A percentile compares a stretch with the other conserved stretches of the same genome.
Conservation (phyloP, 2,888 invertebrate genomes). For the Conops quadrifasciatus region DNA sequence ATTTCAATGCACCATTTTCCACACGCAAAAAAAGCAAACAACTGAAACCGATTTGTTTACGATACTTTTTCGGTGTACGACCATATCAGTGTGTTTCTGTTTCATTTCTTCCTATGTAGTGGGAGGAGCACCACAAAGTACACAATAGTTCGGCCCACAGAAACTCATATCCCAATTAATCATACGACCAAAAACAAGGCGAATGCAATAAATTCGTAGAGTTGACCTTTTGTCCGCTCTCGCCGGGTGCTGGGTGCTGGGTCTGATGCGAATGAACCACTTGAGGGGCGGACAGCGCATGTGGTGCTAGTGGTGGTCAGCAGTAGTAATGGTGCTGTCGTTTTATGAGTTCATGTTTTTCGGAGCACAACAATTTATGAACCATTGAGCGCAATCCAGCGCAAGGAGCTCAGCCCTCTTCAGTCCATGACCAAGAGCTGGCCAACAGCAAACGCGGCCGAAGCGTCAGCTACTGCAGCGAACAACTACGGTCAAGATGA, state of each 20-base stretch:
- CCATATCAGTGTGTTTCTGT: not conserved
- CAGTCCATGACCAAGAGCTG: too few species aligned
- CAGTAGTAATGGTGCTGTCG: slow-evolving; percentile 6
- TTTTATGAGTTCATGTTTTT: slow-evolving; percentile 34
- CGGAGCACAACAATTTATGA: slow-evolving; percentile 31
- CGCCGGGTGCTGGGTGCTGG: too few species aligned
- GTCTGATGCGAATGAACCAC: not conserved
- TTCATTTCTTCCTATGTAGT: slow-evolving; percentile 1
- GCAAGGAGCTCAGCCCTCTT: not conserved
- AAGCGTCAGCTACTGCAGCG: not conserved
- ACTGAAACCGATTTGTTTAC: not conserved
- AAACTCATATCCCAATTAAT: slow-evolving; percentile 32
- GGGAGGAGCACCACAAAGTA: not conserved
- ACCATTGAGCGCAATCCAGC: not conserved
- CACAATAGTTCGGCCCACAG: slow-evolving; percentile 25
- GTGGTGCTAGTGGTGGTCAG: not conserved
- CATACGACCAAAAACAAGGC: not conserved
- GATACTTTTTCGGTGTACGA: not conserved
- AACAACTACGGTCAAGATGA: slow-evolving; percentile 20
- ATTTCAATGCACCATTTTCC: not conserved
- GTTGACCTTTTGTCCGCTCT: slow-evolving; percentile 18
- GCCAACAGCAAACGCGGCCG: not conserved
- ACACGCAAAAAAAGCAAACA: not conserved
- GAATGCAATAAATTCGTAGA: slow-evolving; percentile 21
- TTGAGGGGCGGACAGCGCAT: not conserved